Evolutionary conservation across 2,797 vertebrate species (phyloP).

Genomic region (Cryptoprocta ferox): DNA sequence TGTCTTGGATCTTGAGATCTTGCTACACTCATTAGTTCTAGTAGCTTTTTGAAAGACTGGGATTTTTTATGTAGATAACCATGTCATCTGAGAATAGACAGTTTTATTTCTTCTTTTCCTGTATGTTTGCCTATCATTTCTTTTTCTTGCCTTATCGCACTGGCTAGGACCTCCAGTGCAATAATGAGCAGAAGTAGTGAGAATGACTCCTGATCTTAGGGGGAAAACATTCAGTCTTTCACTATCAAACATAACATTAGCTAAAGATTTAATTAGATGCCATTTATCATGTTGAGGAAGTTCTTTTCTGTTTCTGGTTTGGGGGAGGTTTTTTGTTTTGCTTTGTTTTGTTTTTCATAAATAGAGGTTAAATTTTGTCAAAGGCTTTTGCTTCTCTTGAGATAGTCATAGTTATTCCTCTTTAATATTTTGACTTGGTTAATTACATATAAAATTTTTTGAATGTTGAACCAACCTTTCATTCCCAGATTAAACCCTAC

Average conservation of each 20-base stretch:
- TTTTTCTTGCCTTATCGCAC: not conserved
- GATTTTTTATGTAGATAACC: not conserved
- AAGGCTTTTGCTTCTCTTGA: not conserved
- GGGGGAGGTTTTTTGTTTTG: not conserved
- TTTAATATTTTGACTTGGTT: not conserved
- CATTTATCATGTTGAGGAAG: not conserved
- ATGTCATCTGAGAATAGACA: not conserved
- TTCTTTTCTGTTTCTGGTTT: not conserved
- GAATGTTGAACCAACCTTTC: not conserved
- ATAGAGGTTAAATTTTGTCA: not conserved
- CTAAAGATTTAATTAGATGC: not conserved
- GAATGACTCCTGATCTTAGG: not conserved
- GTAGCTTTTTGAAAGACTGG: not conserved
- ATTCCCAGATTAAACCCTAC: not conserved
- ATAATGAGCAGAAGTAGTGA: not conserved
- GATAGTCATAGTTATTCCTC: not conserved
- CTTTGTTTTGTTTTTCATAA: not conserved
- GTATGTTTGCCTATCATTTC: not conserved
- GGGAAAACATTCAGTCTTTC: not conserved
- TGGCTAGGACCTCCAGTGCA: not conserved
- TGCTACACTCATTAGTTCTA: not conserved
- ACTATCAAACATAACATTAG: not conserved
- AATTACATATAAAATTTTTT: not conserved
- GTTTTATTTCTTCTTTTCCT: slow-evolving; percentile 2
- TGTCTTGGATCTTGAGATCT: not conserved